Evolutionary conservation across 2,797 vertebrate species (phyloP), one percentile per base, ranked within the genome.

Genomic region (Pseudochromis fuscus): DNA sequence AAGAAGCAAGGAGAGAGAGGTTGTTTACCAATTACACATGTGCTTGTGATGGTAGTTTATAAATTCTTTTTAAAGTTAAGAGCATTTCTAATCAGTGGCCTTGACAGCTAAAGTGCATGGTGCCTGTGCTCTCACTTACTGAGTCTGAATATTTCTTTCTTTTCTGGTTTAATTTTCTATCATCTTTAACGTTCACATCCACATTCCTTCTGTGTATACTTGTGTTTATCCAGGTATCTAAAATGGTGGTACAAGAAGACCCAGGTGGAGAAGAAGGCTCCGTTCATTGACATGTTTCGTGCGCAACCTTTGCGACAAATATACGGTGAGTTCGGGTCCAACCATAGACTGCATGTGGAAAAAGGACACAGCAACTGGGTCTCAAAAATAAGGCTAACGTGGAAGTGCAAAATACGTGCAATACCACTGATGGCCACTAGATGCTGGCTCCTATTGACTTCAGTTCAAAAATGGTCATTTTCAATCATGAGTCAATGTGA

Each of bases 191-290:
- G 7, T 33, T 7, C n/a, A n/a, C n/a, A n/a, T 44, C 7, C 10
- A 7, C 1, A 11, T 23, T 0, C 46, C 19, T 15, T 37, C 18
- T 58, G 21, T 30, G 23, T 45, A 19, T 19, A 8, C 13, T 1
- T 60, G 24, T 89, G 64, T 90, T 35, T 58, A 16, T 62, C 3
- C 77, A 95, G 95, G 88, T 99, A 99, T 89, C 90, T 98, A 12
- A 95, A 92, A 67, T 99, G 97, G 97, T 99, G 97, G 97, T 94
- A 96, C 89, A 95, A 91, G 88, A 98, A 97, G 90, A 99, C 97
- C 0, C 91, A 91, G 38, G 92, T 98, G 85, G 97, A 99, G 79
- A 99, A 97, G 94, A 98, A 97, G 75, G 90, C 91, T 11, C 96
- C 97, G 0, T 98, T 99, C 84, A 99, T 99, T 2, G 96, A 99